phyloP scores from a whole-genome alignment of 2,113 vertebrate species.

The Muntiacus reevesi region DNA sequence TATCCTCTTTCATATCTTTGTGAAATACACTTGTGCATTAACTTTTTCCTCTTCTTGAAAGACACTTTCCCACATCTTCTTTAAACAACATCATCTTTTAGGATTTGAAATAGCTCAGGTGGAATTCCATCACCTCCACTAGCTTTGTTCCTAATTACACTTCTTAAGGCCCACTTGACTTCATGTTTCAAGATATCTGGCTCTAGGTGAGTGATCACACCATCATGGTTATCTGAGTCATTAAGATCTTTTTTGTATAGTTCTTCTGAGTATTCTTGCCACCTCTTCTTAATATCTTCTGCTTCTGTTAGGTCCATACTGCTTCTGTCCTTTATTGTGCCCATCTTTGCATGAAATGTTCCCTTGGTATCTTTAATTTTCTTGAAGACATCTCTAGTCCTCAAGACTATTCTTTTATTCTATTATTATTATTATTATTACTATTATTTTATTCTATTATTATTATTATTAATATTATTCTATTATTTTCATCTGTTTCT shows the following conservation, averaged over 20 bases:
- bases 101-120: background rate
- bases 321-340: background rate
- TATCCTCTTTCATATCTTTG: background rate
- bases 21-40: background rate
- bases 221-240: background rate
- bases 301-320: background rate
- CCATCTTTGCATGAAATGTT: background rate
- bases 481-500: background rate
- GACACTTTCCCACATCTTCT: background rate
- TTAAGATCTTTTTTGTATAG: background rate
- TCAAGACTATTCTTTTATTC: too few relatives aligned
- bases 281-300: background rate
- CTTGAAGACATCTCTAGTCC: background rate
- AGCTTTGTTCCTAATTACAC: background rate
- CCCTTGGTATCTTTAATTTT: background rate
- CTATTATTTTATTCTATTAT: too few relatives aligned
- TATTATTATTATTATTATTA: too few relatives aligned
- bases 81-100: background rate
- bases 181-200: background rate
- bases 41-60: background rate
- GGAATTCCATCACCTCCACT: background rate
- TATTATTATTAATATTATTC: too few relatives aligned
- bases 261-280: background rate
- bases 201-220: background rate
- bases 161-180: background rate